phyloP scores from a whole-genome alignment of 2,888 invertebrate species.

The Bembecia ichneumoniformis region DNA sequence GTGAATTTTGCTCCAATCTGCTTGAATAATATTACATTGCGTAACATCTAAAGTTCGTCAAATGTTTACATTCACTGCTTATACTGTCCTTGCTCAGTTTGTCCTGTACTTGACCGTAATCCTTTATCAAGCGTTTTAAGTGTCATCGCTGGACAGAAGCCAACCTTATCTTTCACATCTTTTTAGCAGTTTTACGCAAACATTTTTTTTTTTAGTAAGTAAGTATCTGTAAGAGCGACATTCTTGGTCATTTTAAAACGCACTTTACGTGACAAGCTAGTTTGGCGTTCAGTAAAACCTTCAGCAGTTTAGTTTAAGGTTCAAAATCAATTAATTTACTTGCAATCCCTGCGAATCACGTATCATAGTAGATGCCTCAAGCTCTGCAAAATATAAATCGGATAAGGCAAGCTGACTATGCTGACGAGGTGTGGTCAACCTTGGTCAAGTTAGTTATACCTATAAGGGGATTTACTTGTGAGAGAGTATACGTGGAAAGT shows the following conservation, averaged over 20 bases:
- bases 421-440: conserved; percentile 37
- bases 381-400: conserved; percentile 18
- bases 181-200: neutral
- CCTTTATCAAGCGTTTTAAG: neutral
- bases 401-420: conserved; percentile 24
- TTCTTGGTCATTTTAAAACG: neutral
- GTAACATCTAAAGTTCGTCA: no score
- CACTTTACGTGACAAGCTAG: neutral
- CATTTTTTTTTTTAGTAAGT: neutral
- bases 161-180: neutral
- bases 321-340: neutral
- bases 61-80: no score
- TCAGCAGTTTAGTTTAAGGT: neutral
- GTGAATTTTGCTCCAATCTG: no score
- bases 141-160: neutral
- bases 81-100: neutral
- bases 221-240: neutral
- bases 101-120: neutral
- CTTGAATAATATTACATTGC: no score
- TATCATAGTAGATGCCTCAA: conserved; percentile 12
- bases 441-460: conserved; percentile 18
- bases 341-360: neutral
- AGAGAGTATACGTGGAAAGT: neutral
- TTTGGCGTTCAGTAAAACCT: neutral
- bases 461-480: neutral